Evolutionary conservation across 2,888 invertebrate species (phyloP), one percentile per base, ranked within the genome.

Genomic region (Abscondita cerata): DNA sequence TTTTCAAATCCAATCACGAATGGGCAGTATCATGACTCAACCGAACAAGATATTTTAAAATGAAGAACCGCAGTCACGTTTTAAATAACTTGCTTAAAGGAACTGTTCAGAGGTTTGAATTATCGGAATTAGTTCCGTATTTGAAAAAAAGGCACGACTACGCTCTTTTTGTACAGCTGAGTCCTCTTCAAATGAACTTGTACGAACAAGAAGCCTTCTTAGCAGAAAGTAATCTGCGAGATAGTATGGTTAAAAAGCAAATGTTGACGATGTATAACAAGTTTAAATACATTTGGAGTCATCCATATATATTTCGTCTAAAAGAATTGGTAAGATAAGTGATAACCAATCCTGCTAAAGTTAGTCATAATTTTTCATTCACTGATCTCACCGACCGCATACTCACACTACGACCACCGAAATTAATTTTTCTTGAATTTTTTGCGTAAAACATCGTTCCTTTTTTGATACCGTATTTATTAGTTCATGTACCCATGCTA

Each of bases 1-100:
- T 94, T 95, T 74, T 90, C 90, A 40, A 94, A 94, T 81, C 96
- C 95, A 0, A 96, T 97, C 68, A 89, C 87, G 76, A 92, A 93
- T 76, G 96, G 96, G 0, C 93, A 95, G 76, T 91, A 91, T 78
- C 86, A 89, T 64, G 93, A 96, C 76, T 95, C 95, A 0, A 86
- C 85, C 4, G 83, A 84, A 53, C 81, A 83, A 48, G 95, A 95
- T 78, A 94, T 95, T 9, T 87, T 68, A 80, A 90, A 31, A 92
- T 96, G 91, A 93, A 94, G 76, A 87, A 90, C 65, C 82, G 96
- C 44, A 93, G 93, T 0, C 94, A 93, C 79, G 92, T 96, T 12
- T 83, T 96, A 0, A 92, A 93, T 78, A 91, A 93, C 77, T 86
- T 92, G 50, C 81, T 96, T 44, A 90, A 91, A 67, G 91, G 87